Conservation (phyloP, 2,113 vertebrate species). For the Aspidoscelis tigris region DNA sequence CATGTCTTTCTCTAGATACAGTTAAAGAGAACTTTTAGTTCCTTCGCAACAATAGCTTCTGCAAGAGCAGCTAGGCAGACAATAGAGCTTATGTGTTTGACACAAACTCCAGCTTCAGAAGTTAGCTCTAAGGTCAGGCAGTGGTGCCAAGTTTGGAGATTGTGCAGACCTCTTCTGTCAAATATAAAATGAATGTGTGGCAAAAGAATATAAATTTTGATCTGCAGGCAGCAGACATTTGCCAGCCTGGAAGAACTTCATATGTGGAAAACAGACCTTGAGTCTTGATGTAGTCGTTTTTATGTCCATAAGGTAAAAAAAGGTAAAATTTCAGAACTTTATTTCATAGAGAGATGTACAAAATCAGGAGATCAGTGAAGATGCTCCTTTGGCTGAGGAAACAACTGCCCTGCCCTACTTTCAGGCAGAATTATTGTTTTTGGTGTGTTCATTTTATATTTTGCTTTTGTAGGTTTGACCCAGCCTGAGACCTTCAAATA, state of each 20-base stretch:
- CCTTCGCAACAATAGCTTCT: not conserved
- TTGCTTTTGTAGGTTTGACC: too few species aligned
- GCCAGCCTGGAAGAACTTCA: not conserved
- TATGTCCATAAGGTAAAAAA: not conserved
- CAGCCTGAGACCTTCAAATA: too few species aligned
- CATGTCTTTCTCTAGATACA: not conserved
- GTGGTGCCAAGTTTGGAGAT: not conserved
- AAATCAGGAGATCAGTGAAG: too few species aligned
- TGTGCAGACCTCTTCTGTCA: not conserved
- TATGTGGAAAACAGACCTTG: not conserved
- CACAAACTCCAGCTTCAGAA: constrained; percentile 4
- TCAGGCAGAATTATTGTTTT: too few species aligned
- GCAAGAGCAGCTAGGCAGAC: not conserved
- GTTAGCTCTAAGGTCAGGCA: constrained; percentile 3
- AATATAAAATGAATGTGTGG: not conserved
- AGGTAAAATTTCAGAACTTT: not conserved
- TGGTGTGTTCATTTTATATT: too few species aligned
- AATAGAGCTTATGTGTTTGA: constrained; percentile 5
- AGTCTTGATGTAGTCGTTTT: not conserved
- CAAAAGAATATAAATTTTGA: not conserved
- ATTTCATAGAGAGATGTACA: not conserved
- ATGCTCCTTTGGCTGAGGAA: too few species aligned
- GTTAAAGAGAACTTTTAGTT: not conserved
- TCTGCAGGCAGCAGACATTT: not conserved
- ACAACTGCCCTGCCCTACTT: too few species aligned